Percentiles rank a stretch among this genome's conserved stretches.
phyloP scores from a whole-genome alignment of 2,113 vertebrate species.

The Arizona elegans region DNA sequence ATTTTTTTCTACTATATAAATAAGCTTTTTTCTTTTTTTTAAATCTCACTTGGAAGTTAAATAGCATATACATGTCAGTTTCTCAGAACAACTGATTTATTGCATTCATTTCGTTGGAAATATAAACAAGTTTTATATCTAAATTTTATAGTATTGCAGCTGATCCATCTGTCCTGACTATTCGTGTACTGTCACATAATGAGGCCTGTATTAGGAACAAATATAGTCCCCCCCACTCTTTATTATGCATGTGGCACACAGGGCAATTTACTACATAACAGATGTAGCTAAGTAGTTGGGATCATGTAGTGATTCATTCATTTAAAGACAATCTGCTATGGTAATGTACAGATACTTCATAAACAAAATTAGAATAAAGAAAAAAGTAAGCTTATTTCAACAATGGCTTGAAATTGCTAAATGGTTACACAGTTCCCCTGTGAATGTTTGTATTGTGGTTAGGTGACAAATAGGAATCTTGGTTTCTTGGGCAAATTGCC shows the following conservation, averaged over 20 bases:
- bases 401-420: not conserved
- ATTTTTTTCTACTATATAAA: constrained; percentile 17
- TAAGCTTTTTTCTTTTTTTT: not conserved
- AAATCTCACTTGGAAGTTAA: constrained; percentile 9
- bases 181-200: constrained; percentile 54
- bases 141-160: constrained; percentile 38
- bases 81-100: constrained; percentile 38
- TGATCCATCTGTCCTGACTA: constrained; percentile 58
- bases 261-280: constrained; percentile 69
- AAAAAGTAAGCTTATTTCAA: not conserved
- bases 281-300: constrained; percentile 68
- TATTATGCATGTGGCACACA: constrained; percentile 62
- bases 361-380: not conserved
- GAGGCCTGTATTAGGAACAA: constrained; percentile 56
- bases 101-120: constrained; percentile 52
- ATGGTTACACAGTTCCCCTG: not conserved
- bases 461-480: not conserved
- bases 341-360: constrained; percentile 44
- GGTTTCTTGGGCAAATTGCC: not conserved
- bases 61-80: constrained; percentile 7
- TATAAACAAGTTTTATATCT: constrained; percentile 43
- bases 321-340: constrained; percentile 70
- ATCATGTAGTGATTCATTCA: constrained; percentile 72
- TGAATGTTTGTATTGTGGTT: not conserved
- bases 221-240: constrained; percentile 58